Percentiles rank a stretch among this genome's conserved stretches.
phyloP scores from a whole-genome alignment of 2,113 vertebrate genomes.

The Trematocara variabile region DNA sequence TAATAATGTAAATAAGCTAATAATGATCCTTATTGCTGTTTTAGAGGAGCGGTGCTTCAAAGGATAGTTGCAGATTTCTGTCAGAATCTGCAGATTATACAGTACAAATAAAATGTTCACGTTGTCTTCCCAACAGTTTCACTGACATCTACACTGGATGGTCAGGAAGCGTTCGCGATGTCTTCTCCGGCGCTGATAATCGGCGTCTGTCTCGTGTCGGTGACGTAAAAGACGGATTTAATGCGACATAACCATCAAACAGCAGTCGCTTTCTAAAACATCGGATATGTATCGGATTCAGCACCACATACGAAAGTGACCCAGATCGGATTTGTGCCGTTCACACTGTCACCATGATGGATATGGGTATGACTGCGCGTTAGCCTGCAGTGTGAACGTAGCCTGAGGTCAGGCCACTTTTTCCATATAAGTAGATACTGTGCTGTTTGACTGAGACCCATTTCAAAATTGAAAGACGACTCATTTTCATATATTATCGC shows the following conservation, averaged over 20 bases:
- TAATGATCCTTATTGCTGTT: not conserved
- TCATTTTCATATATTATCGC: slow-evolving; percentile 18
- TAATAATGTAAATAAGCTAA: not conserved
- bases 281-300: not conserved
- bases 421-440: slow-evolving; percentile 46
- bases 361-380: too few relatives aligned
- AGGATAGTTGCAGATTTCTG: too few relatives aligned
- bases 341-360: not conserved
- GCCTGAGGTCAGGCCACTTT: slow-evolving; percentile 36
- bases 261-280: not conserved
- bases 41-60: not conserved
- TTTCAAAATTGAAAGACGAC: not conserved
- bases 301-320: not conserved
- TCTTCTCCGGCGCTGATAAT: not conserved
- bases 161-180: accelerated
- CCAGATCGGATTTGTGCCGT: not conserved
- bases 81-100: too few relatives aligned
- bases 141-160: not conserved
- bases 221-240: not conserved
- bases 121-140: too few relatives aligned
- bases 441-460: slow-evolving; percentile 47
- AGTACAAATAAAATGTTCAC: too few relatives aligned
- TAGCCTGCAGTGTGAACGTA: not conserved
- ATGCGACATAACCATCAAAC: not conserved
- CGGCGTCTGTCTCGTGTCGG: not conserved